These are phyloP conservation scores for Brachyhypopomus occidentalis DNA, from an alignment of 2,113 vertebrate species.

Conservation along the genomic window DNA sequence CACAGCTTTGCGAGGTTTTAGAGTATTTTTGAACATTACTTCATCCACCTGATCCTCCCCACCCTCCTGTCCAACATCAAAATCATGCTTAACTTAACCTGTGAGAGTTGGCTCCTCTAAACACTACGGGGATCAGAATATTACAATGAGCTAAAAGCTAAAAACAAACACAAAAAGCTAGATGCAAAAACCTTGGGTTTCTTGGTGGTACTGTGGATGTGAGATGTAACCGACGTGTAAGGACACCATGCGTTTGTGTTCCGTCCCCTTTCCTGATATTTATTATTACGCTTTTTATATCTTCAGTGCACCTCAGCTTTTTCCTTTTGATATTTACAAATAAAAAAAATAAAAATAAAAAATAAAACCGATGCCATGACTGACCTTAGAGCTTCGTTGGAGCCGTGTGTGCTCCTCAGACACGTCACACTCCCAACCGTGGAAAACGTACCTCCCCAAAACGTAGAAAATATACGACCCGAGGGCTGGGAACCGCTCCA, in stretches of 20 bases:
- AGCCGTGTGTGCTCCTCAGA: not conserved
- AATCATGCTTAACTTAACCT: not conserved
- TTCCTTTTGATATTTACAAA: constrained; percentile 34
- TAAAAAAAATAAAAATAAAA: not conserved
- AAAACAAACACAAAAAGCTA: constrained; percentile 23
- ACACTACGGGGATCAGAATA: not conserved
- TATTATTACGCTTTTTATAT: constrained; percentile 32
- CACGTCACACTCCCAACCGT: not conserved
- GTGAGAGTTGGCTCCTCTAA: constrained; percentile 7
- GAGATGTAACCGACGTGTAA: constrained; percentile 43
- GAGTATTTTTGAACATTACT: not conserved
- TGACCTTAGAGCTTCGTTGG: not conserved
- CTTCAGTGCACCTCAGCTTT: constrained; percentile 31
- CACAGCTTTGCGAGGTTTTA: constrained; percentile 25
- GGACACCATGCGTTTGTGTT: constrained; percentile 27
- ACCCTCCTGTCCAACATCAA: constrained; percentile 17
- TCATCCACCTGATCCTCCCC: not conserved
- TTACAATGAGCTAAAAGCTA: constrained; percentile 47
- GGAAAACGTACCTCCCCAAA: not conserved
- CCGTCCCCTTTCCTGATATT: constrained; percentile 20
- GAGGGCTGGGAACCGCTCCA: no score
- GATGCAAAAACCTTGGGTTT: constrained; percentile 45
- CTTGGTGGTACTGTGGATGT: constrained; percentile 53
- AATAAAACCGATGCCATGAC: not conserved
- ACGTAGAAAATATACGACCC: not conserved